phyloP scores from a whole-genome alignment of 2,888 invertebrate genomes.

The Parnassius glacialis region DNA sequence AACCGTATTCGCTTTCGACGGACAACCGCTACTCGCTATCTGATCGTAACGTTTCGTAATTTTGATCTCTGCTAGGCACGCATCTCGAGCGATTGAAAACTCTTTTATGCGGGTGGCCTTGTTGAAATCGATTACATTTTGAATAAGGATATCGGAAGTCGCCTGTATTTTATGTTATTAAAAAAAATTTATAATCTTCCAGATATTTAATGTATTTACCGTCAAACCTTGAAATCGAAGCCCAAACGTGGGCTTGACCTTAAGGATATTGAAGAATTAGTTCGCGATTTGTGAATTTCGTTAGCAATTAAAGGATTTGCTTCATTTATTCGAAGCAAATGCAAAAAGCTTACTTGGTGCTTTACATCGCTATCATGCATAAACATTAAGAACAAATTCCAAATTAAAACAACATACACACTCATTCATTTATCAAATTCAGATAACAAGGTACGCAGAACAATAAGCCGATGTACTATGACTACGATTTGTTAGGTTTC shows the following conservation, averaged over 20 bases:
- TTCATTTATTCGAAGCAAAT: too few species aligned
- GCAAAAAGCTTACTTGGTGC: too few species aligned
- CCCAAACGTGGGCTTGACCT: too few species aligned
- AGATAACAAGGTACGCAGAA: slow-evolving; percentile 42
- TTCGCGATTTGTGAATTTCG: too few species aligned
- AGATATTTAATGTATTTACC: too few species aligned
- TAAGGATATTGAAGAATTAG: too few species aligned
- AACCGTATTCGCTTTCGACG: slow-evolving; percentile 53
- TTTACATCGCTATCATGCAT: neutral
- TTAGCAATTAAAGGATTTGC: too few species aligned
- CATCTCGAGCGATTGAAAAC: slow-evolving; percentile 53
- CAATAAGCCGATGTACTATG: slow-evolving; percentile 36
- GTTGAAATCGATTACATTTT: slow-evolving; percentile 45
- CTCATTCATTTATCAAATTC: slow-evolving; percentile 43
- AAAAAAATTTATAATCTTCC: too few species aligned
- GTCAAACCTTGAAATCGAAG: too few species aligned
- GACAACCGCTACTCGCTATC: slow-evolving; percentile 58
- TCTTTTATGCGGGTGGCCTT: slow-evolving; percentile 56
- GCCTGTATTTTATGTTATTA: too few species aligned
- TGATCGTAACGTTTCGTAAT: slow-evolving; percentile 66
- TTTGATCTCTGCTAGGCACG: slow-evolving; percentile 53
- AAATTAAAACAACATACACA: slow-evolving; percentile 36
- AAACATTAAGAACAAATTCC: slow-evolving; percentile 12
- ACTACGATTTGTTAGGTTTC: slow-evolving; percentile 31
- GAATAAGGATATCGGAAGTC: slow-evolving; percentile 25